Percentiles rank a stretch among this genome's conserved stretches.
These are phyloP conservation scores for Cyanoderma ruficeps DNA, from an alignment of 2,113 vertebrate genomes.

Conservation along the genomic window DNA sequence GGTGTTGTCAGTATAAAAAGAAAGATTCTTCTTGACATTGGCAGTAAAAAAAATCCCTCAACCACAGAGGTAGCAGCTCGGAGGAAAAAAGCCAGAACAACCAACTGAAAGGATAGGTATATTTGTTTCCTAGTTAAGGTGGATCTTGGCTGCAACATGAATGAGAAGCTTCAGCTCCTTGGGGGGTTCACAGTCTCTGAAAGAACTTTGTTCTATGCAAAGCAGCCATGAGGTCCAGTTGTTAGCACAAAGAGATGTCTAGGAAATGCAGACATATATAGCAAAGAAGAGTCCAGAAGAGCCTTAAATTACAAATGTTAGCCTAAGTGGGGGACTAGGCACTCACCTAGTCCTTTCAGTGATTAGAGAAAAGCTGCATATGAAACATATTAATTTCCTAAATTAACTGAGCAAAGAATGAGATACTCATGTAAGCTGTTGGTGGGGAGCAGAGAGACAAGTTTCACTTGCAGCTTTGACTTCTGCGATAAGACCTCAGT, in stretches of 20 bases:
- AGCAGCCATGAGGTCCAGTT: background rate
- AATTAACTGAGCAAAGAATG: background rate
- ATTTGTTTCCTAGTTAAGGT: background rate
- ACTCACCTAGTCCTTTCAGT: background rate
- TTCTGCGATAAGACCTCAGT: background rate
- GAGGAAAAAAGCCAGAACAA: background rate
- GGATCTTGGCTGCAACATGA: background rate
- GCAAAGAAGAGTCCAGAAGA: background rate
- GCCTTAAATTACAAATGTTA: background rate
- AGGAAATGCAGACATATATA: background rate
- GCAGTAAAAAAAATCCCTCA: background rate
- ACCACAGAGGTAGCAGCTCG: background rate
- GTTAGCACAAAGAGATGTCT: background rate
- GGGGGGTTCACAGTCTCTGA: background rate
- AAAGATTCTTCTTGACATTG: background rate
- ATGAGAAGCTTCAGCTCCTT: background rate
- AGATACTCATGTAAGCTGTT: background rate
- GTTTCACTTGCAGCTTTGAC: background rate
- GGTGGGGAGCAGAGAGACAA: background rate
- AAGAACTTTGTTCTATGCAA: background rate
- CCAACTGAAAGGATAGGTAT: background rate
- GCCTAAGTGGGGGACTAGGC: background rate
- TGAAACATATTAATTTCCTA: background rate
- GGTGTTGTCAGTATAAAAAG: background rate
- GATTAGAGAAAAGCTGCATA: background rate